Conservation (phyloP, 2,797 vertebrate species). For the Dryobates pubescens region DNA sequence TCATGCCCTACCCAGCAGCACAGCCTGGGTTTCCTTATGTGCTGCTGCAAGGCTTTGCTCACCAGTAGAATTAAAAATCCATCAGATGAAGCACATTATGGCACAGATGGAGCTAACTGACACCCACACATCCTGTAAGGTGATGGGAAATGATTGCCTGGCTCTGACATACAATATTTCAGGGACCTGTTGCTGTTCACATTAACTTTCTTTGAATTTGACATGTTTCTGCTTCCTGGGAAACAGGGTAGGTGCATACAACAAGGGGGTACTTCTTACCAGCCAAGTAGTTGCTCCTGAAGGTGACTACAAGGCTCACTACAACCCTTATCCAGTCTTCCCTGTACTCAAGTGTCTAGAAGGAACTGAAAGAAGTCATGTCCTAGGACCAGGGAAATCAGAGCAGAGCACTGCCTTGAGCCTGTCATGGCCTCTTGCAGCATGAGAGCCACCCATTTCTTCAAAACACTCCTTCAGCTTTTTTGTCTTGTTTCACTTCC, state of each 20-base stretch:
- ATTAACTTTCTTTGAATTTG: neutral
- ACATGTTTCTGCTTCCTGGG: neutral
- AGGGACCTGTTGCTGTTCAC: neutral
- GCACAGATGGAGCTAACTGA: neutral
- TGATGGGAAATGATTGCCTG: neutral
- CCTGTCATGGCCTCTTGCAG: neutral
- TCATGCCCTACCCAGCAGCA: neutral
- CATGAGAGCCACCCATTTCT: neutral
- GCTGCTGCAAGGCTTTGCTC: neutral
- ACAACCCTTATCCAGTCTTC: neutral
- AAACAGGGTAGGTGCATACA: neutral
- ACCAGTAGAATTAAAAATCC: neutral
- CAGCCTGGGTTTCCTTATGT: neutral
- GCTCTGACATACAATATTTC: neutral
- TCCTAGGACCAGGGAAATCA: neutral
- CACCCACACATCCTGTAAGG: neutral
- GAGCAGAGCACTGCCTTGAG: neutral
- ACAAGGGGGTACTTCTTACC: neutral
- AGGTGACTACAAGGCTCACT: neutral
- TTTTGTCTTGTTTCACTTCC: slow-evolving; percentile 39
- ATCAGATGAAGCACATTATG: neutral
- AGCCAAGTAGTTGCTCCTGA: neutral
- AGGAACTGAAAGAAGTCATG: slow-evolving; percentile 19
- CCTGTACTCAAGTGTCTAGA: neutral
- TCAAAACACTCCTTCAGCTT: slow-evolving; percentile 2